Evolutionary conservation across 2,797 vertebrate species (phyloP).

Genomic region (Agapornis canus): DNA sequence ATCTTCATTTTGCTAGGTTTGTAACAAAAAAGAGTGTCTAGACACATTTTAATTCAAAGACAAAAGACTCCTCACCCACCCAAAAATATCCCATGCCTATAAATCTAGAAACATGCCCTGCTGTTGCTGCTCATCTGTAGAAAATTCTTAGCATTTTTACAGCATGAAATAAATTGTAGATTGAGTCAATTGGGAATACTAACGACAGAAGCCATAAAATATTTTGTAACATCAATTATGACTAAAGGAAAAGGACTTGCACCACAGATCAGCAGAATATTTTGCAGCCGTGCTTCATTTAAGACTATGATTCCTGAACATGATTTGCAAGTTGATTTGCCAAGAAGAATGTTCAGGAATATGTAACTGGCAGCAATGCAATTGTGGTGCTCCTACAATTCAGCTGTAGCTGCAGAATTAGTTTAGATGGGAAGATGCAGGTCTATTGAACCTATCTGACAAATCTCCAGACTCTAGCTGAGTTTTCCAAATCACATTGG

Average conservation of each 20-base stretch:
- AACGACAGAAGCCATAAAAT: conserved; percentile 45
- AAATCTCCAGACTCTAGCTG: not conserved
- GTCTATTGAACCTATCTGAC: not conserved
- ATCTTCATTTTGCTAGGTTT: not conserved
- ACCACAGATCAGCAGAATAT: conserved; percentile 22
- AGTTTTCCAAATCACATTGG: not conserved
- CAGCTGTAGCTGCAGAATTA: not conserved
- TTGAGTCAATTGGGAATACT: not conserved
- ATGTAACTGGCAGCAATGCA: not conserved
- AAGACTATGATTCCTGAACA: not conserved
- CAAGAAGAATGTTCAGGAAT: not conserved
- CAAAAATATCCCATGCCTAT: not conserved
- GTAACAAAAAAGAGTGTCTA: not conserved
- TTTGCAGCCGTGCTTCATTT: conserved; percentile 25
- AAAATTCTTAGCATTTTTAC: conserved; percentile 18
- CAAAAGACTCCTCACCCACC: conserved; percentile 3
- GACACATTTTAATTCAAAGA: conserved; percentile 45
- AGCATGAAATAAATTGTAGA: conserved; percentile 5
- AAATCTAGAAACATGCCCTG: not conserved
- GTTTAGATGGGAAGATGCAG: not conserved
- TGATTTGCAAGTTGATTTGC: not conserved
- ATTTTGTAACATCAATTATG: conserved; percentile 44
- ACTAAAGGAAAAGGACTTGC: conserved; percentile 27
- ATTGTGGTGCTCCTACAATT: not conserved
- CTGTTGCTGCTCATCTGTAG: conserved; percentile 30